phyloP scores from a whole-genome alignment of 2,113 vertebrate genomes.

The Cyphomyrus discorhynchus region DNA sequence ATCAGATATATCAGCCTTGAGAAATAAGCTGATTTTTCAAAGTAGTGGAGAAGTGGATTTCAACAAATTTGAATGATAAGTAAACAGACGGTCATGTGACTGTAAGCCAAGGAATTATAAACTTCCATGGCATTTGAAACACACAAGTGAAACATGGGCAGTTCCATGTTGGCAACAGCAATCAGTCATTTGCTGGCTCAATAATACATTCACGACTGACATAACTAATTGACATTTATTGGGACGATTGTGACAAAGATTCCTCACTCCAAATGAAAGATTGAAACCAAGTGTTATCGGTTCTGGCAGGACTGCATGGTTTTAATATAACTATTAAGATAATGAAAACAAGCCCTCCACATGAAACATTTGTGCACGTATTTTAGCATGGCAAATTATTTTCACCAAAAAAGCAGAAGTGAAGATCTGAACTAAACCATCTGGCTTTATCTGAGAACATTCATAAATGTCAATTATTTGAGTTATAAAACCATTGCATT shows the following conservation, averaged over 20 bases:
- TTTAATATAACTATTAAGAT: not conserved
- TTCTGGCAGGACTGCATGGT: not conserved
- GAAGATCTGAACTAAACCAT: not conserved
- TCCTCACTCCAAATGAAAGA: not conserved
- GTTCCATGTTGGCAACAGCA: not conserved
- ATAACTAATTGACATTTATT: not conserved
- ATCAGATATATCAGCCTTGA: not conserved
- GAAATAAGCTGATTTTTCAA: not conserved
- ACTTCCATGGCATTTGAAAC: not conserved
- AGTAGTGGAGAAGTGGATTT: not conserved
- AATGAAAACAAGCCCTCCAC: not conserved
- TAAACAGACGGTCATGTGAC: not conserved
- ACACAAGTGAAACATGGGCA: not conserved
- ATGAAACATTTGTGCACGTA: constrained; percentile 4
- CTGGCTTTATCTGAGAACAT: not conserved
- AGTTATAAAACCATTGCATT: constrained; percentile 3
- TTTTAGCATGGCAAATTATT: not conserved
- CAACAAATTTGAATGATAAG: not conserved
- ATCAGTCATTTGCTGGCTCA: not conserved
- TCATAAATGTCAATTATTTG: not conserved
- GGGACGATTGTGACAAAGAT: not conserved
- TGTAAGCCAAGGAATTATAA: not conserved
- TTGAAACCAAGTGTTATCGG: not conserved
- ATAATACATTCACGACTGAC: not conserved
- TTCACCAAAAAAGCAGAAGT: not conserved